A percentile compares a stretch with the other conserved stretches of the same genome.
phyloP scores from a whole-genome alignment of 1,140 invertebrate genomes.

The Macrotrachela quadricornifera region DNA sequence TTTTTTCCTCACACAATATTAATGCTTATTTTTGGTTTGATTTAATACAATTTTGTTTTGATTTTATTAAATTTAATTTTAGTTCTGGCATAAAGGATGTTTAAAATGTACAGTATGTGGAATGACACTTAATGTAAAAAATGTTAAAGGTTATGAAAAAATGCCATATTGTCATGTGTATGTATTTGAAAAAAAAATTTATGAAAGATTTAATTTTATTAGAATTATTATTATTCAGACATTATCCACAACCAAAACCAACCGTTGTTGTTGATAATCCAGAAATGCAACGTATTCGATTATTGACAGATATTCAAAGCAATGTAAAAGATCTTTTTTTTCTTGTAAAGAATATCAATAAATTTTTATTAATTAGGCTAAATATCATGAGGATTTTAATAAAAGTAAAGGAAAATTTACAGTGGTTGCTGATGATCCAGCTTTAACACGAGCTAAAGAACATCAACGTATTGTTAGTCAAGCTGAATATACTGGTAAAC shows the following conservation, averaged over 20 bases:
- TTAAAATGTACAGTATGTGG: constrained; percentile 94
- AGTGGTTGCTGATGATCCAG: constrained; percentile 49
- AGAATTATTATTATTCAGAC: constrained; percentile 41
- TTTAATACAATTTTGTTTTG: constrained; percentile 4
- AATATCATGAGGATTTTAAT: constrained; percentile 94
- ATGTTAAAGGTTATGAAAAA: constrained; percentile 96
- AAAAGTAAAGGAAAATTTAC: constrained; percentile 74
- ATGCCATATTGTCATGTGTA: constrained; percentile 93
- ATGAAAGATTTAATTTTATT: too few species aligned
- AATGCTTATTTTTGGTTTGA: background rate
- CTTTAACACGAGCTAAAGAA: constrained; percentile 72
- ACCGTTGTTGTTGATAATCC: constrained; percentile 90
- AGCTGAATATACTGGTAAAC: too few species aligned
- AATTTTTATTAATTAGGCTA: constrained; percentile 36
- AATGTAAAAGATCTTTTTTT: constrained; percentile 40
- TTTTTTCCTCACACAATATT: background rate
- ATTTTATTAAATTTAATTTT: too few species aligned
- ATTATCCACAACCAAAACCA: constrained; percentile 84
- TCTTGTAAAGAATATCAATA: too few species aligned
- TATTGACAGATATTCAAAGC: constrained; percentile 92
- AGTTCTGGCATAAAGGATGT: constrained; percentile 92
- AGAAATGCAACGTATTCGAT: constrained; percentile 76
- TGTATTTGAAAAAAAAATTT: constrained; percentile 35
- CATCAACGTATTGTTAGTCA: constrained; percentile 67
- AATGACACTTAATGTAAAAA: constrained; percentile 95